Conservation (phyloP, 53 echinoderm and acorn worm species). For the Holothuria leucospilota region DNA sequence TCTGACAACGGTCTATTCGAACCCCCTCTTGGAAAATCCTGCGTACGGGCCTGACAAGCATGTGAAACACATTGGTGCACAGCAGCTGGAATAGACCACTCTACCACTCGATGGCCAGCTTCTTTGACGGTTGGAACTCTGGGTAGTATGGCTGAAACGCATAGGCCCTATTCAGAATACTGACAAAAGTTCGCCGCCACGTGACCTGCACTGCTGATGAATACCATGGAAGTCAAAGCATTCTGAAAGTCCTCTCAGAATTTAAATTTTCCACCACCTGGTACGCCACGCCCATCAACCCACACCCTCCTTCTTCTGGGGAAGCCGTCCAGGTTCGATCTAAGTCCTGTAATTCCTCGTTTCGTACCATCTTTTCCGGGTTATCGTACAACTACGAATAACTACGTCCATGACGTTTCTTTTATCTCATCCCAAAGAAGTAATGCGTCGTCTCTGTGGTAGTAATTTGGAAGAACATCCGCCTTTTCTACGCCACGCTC, state of each 20-base stretch:
- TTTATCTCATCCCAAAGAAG: constrained; percentile 9
- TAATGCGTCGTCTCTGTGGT: constrained; percentile 73
- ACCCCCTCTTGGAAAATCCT: too few relatives aligned
- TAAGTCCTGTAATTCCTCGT: constrained; percentile 36
- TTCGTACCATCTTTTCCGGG: not conserved
- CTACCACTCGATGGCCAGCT: too few relatives aligned
- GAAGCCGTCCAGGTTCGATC: not conserved
- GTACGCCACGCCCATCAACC: constrained; percentile 11
- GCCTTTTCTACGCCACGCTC: constrained; percentile 84
- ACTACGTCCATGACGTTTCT: constrained; percentile 12
- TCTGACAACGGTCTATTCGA: too few relatives aligned
- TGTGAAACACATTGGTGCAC: too few relatives aligned
- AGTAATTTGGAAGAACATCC: constrained; percentile 84
- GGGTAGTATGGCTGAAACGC: constrained; percentile 93
- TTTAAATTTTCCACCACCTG: constrained; percentile 20
- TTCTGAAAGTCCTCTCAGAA: constrained; percentile 41
- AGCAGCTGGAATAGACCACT: too few relatives aligned
- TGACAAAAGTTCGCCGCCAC: constrained; percentile 87
- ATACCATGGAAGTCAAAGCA: constrained; percentile 76
- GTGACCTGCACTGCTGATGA: constrained; percentile 84
- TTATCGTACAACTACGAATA: not conserved
- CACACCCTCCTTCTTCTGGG: constrained; percentile 23
- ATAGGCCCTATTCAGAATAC: constrained; percentile 90
- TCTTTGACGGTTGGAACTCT: constrained; percentile 72
- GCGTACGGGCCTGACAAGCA: too few relatives aligned